Evolutionary conservation across 2,797 vertebrate genomes (phyloP).

Genomic region (Brotula barbata): DNA sequence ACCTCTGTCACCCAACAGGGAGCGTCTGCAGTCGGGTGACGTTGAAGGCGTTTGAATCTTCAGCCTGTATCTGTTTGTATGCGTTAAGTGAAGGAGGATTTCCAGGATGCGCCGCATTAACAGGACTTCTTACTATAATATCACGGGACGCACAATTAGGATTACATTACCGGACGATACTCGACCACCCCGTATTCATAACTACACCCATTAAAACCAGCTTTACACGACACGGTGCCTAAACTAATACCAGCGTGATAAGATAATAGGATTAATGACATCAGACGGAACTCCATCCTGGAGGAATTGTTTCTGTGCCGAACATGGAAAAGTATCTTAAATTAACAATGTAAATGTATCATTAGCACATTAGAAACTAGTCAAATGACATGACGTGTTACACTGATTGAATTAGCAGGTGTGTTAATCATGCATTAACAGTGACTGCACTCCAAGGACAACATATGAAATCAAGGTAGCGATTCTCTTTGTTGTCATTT

Average conservation of each 20-base stretch:
- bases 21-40: too few species aligned
- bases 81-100: constrained; percentile 7
- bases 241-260: constrained; percentile 14
- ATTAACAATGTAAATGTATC: constrained; percentile 70
- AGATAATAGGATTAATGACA: constrained; percentile 55
- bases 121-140: constrained; percentile 8
- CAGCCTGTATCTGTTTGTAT: constrained; percentile 12
- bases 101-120: constrained; percentile 26
- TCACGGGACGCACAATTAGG: constrained; percentile 9
- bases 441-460: constrained; percentile 69
- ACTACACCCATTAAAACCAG: constrained; percentile 47
- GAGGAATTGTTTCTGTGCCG: constrained; percentile 51
- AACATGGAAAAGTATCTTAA: constrained; percentile 63
- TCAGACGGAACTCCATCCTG: constrained; percentile 58
- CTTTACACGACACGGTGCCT: constrained; percentile 8
- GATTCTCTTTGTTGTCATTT: constrained; percentile 70
- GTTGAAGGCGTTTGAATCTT: too few species aligned
- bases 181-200: constrained; percentile 14
- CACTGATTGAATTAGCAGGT: constrained; percentile 78
- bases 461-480: constrained; percentile 59
- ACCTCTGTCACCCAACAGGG: too few species aligned
- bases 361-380: constrained; percentile 72
- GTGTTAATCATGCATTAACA: constrained; percentile 79
- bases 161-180: constrained; percentile 32
- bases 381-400: constrained; percentile 64